Evolutionary conservation across 1,140 invertebrate species (phyloP), one percentile per base, ranked within the genome.

Genomic region (Drosophila paulistorum): DNA sequence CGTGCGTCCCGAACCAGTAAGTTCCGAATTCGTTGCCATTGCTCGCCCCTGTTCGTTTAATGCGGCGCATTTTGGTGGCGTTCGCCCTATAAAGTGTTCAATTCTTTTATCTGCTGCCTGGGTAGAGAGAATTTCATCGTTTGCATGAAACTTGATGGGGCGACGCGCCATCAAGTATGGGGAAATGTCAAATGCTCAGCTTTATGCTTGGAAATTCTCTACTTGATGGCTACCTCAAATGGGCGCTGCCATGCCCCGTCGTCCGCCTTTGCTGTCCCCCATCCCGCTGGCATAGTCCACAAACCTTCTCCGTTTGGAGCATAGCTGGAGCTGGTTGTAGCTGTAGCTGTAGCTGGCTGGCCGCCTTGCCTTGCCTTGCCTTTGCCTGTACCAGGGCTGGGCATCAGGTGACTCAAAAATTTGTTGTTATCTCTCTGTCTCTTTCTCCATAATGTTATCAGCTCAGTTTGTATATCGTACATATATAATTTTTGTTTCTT

Each of bases 211-310:
- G 57, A 74, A 90, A 87, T 81, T 59, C 58, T 58, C 68, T 81
- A 78, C 87, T 86, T 92, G 82, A 58, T 92, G 84, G 91, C 66
- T 91, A 84, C 81, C 62, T 84, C 84, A 87, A 87, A 89, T 87
- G 83, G 83, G 82, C 84, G 84, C 84, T 87, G 84, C 77, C 77
- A 74, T 77, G 74, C 70, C 66, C 71, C 76, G 65, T 60, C 69
- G 71, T 82, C 83, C 75, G 66, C 37, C 70, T 69, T 30, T 71
- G 80, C 75, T 58, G 67, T 48, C 35, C 54, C 45, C 17, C 45
- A 51, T 11, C 20, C 45, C 45, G 9, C 45, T 10, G 17, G 2
- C 9, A 51, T 51, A 10, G 9, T 10, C 17, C 20, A 51, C 45
- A 11, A 51, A 23, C 45, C 17, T 30, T 30, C 30, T 37, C 35